Base-by-base conservation (phyloP, 1,140 invertebrate species). In the Diplogasteroides magnus region DNA sequence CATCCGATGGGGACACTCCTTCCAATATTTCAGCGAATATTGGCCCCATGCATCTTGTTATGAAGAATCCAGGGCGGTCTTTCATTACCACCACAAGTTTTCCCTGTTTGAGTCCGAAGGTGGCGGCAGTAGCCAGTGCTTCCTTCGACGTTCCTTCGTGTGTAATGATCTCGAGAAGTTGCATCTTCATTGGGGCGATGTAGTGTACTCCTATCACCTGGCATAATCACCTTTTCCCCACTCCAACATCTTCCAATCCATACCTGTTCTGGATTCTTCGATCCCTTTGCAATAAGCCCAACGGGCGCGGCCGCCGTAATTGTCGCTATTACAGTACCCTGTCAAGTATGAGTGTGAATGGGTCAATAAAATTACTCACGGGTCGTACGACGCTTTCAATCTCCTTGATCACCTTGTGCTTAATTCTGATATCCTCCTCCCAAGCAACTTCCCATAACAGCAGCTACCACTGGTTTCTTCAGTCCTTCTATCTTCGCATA, bases 161-260 rank as follows among this genome's bases (percentile, higher is more conserved):
- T 0, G 92, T 93, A 73, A 99, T 97, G 76, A 99, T 93, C 88
- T 99, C 97, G 32, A 99, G 85, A 64, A 99, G 86, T 84, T 96
- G 93, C 96, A 98, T 99, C 86, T 98, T 98, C 80, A 98, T 96
- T 28, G 97, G 97, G 23, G 94, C 98, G 85, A 98, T 98, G 83
- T 99, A 99, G 84, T 99, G 97, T 95, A 99, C 98, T 48, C 91
- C 91, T 78, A 92, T 88, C 1, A 89, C 88, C 67, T 68, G 48
- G n/a, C n/a, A n/a, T n/a, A n/a, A n/a, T n/a, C n/a, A n/a, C n/a
- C n/a, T n/a, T n/a, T n/a, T n/a, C n/a, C n/a, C n/a, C n/a, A n/a
- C n/a, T n/a, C n/a, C n/a, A n/a, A n/a, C n/a, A n/a, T n/a, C n/a
- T n/a, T n/a, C n/a, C n/a, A n/a, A 32, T 2, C n/a, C 29, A 1